Conservation (phyloP, 1,140 invertebrate species). For the Eurosta solidaginis region DNA sequence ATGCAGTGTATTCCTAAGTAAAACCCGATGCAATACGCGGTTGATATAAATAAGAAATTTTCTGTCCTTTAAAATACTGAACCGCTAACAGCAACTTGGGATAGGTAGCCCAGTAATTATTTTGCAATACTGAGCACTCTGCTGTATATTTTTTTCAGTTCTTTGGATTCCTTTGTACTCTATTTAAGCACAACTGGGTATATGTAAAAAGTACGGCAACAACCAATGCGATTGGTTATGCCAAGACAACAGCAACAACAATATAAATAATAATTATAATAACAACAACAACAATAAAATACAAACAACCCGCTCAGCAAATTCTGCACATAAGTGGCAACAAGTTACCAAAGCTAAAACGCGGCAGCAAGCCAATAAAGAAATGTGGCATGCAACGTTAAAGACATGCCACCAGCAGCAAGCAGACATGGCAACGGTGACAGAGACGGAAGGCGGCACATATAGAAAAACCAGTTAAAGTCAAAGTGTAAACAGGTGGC, state of each 20-base stretch:
- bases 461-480: constrained; percentile 17
- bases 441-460: no score
- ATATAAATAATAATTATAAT: not conserved
- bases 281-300: not conserved
- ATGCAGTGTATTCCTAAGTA: no score
- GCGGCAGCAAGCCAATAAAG: not conserved
- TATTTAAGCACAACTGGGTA: no score
- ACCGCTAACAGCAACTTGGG: no score
- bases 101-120: no score
- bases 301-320: not conserved
- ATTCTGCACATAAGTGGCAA: not conserved
- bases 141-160: no score
- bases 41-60: no score
- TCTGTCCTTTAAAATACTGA: no score
- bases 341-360: not conserved
- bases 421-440: not conserved
- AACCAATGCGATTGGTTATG: not conserved
- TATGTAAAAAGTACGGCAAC: not conserved
- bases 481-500: constrained; percentile 23
- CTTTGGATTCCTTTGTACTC: no score
- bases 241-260: not conserved
- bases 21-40: no score
- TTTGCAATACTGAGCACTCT: no score
- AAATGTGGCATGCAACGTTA: not conserved
- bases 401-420: not conserved